These are phyloP conservation scores for Tyrophagus putrescentiae DNA, from an alignment of 1,140 invertebrate species.

Conservation along the genomic window DNA sequence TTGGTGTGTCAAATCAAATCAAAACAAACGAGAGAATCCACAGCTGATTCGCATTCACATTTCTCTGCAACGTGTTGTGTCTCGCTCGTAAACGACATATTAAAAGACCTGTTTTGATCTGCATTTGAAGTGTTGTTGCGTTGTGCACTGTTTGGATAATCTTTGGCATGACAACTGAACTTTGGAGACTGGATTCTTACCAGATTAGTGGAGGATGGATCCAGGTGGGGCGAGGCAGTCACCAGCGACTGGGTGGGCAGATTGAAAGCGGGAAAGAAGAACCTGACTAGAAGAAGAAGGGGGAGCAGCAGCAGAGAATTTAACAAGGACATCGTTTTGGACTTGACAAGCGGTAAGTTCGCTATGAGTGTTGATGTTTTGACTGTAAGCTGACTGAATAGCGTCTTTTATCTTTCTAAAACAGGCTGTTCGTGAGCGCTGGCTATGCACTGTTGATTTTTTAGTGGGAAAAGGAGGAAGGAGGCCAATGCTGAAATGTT, in stretches of 20 bases:
- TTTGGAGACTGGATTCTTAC: too few species aligned
- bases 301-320: constrained; percentile 3
- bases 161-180: too few species aligned
- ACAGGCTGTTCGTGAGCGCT: too few species aligned
- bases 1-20: too few species aligned
- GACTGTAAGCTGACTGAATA: too few species aligned
- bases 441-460: too few species aligned
- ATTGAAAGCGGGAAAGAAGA: constrained; percentile 1
- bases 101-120: background rate
- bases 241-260: background rate
- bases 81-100: background rate
- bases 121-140: background rate
- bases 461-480: too few species aligned
- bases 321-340: background rate
- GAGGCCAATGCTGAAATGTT: too few species aligned
- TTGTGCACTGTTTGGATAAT: background rate
- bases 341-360: background rate
- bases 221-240: background rate
- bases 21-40: too few species aligned
- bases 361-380: too few species aligned
- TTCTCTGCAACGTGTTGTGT: background rate
- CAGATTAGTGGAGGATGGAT: too few species aligned
- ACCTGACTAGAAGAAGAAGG: background rate
- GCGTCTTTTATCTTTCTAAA: too few species aligned
- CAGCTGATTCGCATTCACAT: background rate